Base-by-base conservation (phyloP, 1,140 invertebrate genomes). In the Holotrichia oblita region DNA sequence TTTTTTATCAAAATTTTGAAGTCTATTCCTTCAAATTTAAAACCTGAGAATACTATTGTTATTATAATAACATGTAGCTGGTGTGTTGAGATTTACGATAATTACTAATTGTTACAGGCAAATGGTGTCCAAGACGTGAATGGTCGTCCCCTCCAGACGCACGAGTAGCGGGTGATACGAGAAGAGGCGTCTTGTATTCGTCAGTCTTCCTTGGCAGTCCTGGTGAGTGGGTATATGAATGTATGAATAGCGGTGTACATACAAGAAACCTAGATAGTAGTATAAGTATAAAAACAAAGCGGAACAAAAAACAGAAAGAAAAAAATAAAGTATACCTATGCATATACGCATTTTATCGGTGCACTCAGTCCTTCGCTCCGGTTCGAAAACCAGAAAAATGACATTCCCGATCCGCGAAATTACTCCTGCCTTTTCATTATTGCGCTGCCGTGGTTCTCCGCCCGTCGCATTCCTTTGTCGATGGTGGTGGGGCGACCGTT, bases 191-290 rank as follows among this genome's bases (percentile, higher is more conserved):
- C 81, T 88, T 96, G 81, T 96, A 96, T 89, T 95, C 94, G 87
- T 95, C 94, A 86, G 94, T 96, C 88, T 95, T 96, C 91, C 93
- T 95, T 87, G 94, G 94, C 87, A 95, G 94, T 91, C 94, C 94
- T 85, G 94, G 94, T 91, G 91, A 95, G 90, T 93, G 75, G 27
- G 69, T 61, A 64, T n/a, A 20, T 42, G 24, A 27, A 20, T 17
- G 40, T 40, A 40, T 73, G 10, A 40, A 73, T 17, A 73, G 12
- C 24, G 17, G 9, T 17, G 17, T 17, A 17, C 24, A 40, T 69
- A 72, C 22, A 9, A 34, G 20, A 69, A 34, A 27, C 20, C 61
- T 69, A 22, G 61, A 27, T 22, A 34, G 27, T 34, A 34, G 1
- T 34, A 34, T 34, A 69, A 22, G 6, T 55, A 55, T 55, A 55